phyloP scores from a whole-genome alignment of 2,113 vertebrate species.

The Anoplopoma fimbria region DNA sequence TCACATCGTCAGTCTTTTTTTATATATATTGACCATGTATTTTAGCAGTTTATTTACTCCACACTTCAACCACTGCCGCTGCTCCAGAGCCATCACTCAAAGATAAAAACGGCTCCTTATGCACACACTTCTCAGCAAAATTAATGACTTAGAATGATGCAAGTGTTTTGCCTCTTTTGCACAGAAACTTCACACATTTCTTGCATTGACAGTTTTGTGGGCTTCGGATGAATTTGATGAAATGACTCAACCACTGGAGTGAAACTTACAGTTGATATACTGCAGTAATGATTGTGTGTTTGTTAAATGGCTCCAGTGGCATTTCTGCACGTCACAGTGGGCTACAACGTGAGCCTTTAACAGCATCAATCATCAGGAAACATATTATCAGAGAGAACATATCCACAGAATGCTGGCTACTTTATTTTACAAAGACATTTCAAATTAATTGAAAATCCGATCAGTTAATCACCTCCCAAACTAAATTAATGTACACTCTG shows the following conservation, averaged over 20 bases:
- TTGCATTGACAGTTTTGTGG: slow-evolving; percentile 53
- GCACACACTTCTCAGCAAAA: slow-evolving; percentile 44
- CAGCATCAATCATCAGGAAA: slow-evolving; percentile 42
- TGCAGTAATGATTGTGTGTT: slow-evolving; percentile 61
- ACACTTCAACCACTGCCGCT: slow-evolving; percentile 15
- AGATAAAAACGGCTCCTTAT: slow-evolving; percentile 44
- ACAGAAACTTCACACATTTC: slow-evolving; percentile 43
- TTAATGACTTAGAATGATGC: slow-evolving; percentile 55
- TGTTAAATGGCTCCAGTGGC: slow-evolving; percentile 56
- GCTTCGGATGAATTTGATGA: slow-evolving; percentile 48
- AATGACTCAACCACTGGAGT: slow-evolving; percentile 38
- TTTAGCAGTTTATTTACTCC: slow-evolving; percentile 59
- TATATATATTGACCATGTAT: slow-evolving; percentile 41
- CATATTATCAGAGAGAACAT: slow-evolving; percentile 32
- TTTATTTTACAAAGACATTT: slow-evolving; percentile 8
- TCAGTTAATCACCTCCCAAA: slow-evolving; percentile 41
- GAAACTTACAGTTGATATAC: slow-evolving; percentile 47
- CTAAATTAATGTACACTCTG: slow-evolving; percentile 4
- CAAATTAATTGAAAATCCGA: slow-evolving; percentile 12
- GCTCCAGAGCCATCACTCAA: slow-evolving; percentile 40
- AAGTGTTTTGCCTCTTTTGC: slow-evolving; percentile 60
- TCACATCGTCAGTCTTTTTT: slow-evolving; percentile 47
- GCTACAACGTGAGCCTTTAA: slow-evolving; percentile 33
- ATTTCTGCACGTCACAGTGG: slow-evolving; percentile 51
- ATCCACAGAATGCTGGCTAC: slow-evolving; percentile 13